These are phyloP conservation scores for Pantelozetes paolii DNA, from an alignment of 2,888 invertebrate species.

Conservation along the genomic window DNA sequence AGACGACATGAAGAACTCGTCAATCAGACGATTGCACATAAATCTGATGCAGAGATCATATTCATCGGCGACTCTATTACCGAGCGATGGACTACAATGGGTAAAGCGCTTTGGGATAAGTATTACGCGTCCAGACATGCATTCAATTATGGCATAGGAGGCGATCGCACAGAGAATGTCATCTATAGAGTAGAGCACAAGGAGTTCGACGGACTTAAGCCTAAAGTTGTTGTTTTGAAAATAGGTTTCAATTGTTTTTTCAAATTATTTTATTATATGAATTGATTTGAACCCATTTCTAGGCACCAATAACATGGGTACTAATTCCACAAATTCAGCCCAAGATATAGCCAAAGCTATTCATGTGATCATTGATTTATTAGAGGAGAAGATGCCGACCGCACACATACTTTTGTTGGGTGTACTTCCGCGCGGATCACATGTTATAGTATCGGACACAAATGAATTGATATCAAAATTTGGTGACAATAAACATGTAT, in stretches of 20 bases:
- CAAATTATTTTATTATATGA: too few species aligned
- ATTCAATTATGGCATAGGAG: conserved; percentile 83
- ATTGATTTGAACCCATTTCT: neutral
- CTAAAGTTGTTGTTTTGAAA: conserved; percentile 62
- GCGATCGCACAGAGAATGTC: conserved; percentile 82
- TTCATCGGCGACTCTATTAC: conserved; percentile 41
- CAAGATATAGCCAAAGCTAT: neutral
- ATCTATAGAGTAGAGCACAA: conserved; percentile 85
- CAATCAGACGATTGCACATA: too few species aligned
- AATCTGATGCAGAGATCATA: neutral
- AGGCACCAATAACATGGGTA: conserved; percentile 29
- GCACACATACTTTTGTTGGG: neutral
- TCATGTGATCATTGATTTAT: neutral
- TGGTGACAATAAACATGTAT: conserved; percentile 8
- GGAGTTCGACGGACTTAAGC: conserved; percentile 79
- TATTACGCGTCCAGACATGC: conserved; percentile 86
- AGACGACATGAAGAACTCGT: too few species aligned
- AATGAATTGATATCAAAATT: conserved; percentile 11
- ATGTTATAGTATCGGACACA: too few species aligned
- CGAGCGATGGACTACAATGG: neutral
- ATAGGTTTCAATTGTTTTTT: conserved; percentile 26
- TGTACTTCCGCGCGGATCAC: neutral
- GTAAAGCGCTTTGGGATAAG: conserved; percentile 69
- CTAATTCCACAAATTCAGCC: neutral
- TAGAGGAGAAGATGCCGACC: neutral